A percentile compares a stretch with the other conserved stretches of the same genome.
Conservation (phyloP, 2,888 invertebrate genomes). For the Hypsopygia costalis region DNA sequence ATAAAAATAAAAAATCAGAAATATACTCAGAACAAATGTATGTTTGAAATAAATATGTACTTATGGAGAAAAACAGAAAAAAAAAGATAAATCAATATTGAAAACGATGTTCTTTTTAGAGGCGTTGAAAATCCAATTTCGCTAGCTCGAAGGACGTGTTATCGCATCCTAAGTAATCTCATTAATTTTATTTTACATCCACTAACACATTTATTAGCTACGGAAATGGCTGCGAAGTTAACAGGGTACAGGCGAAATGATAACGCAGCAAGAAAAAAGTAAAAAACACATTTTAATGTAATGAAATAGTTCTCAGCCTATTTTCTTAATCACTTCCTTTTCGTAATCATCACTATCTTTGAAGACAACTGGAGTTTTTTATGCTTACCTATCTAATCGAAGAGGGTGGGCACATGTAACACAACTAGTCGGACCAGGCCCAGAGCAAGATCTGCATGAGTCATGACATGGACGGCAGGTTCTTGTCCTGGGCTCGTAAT, state of each 20-base stretch:
- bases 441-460: constrained; percentile 85
- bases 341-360: no score
- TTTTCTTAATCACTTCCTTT: no score
- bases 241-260: not conserved
- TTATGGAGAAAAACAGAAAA: no score
- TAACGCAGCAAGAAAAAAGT: no score
- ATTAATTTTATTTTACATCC: constrained; percentile 10
- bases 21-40: no score
- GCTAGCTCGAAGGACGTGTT: constrained; percentile 1
- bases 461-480: constrained; percentile 86
- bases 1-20: no score
- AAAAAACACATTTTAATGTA: no score
- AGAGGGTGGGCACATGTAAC: constrained; percentile 85
- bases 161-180: constrained; percentile 6
- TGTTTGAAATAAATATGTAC: no score
- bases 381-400: constrained; percentile 81
- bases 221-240: not conserved
- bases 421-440: constrained; percentile 86
- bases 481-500: constrained; percentile 85
- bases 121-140: constrained; percentile 6
- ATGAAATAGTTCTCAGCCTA: no score
- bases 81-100: constrained; percentile 7
- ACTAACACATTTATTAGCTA: constrained; percentile 5
- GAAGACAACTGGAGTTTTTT: not conserved
- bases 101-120: constrained; percentile 2